Base-by-base conservation (phyloP, 2,113 vertebrate species). In the Tympanuchus pallidicinctus region DNA sequence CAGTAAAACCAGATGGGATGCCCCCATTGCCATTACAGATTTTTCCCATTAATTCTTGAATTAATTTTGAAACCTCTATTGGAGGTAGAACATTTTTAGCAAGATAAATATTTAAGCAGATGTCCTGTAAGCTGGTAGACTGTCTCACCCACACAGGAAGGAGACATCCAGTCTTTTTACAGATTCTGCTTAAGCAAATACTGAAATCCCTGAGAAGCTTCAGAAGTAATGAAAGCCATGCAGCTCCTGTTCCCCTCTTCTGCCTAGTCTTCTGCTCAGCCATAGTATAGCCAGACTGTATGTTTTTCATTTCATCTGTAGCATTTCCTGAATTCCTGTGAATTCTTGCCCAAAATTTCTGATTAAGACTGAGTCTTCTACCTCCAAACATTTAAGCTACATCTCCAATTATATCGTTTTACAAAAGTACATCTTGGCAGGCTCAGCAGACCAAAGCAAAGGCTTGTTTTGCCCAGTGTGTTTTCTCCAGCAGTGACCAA, bases 91-190 rank as follows among this genome's bases (percentile, higher is more conserved):
- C 43, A 86, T 59, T 85, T 92, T 90, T 63, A 94, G 20, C 48
- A 89, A 89, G 63, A 34, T 25, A 88, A 92, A 74, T 76, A 82
- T 79, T 94, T 66, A 86, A 89, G 80, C 64, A 90, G 48, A 28
- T 89, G 84, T 82, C 81, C 81, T 66, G 38, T 82, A 79, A 92
- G 66, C 59, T 76, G 52, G 21, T 59, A 81, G 65, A 75, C 54
- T 60, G 14, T 47, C 82, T 83, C 52, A 88, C 43, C 27, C 63
- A 83, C 50, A 34, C 2, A 56, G 34, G 40, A 85, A 66, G 36
- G n/a, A 92, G 57, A 25, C 32, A 78, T 47, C 6, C 32, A 79
- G 34, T 56, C 59, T 73, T 67, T 89, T 81, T 78, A 77, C 42
- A 45, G 73, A 50, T 40, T 47, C 90, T 71, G 34, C 25, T 82